These are phyloP conservation scores for Lichenostomus cassidix DNA, from an alignment of 2,113 vertebrate genomes.

Conservation along the genomic window DNA sequence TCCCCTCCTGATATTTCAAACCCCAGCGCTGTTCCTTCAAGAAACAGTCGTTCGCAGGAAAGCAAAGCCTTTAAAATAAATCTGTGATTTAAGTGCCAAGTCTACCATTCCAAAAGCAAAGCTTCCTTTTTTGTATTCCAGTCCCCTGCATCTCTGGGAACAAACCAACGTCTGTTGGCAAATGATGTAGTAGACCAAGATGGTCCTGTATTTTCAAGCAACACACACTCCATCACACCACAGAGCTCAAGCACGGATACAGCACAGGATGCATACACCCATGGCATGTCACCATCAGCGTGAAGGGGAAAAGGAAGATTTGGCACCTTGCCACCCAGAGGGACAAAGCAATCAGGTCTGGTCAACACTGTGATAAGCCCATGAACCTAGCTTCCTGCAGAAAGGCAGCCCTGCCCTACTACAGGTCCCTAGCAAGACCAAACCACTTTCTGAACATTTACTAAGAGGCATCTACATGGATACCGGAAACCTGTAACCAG, in stretches of 20 bases:
- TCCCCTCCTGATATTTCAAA: not conserved
- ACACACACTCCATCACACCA: not conserved
- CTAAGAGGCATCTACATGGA: not conserved
- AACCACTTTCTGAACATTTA: not conserved
- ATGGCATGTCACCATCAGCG: not conserved
- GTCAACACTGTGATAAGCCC: not conserved
- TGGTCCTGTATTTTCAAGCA: not conserved
- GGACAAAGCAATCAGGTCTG: not conserved
- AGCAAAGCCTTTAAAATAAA: not conserved
- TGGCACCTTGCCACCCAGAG: not conserved
- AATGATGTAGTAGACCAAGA: not conserved
- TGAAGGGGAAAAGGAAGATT: not conserved
- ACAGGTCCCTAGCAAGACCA: not conserved
- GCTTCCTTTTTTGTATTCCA: not conserved
- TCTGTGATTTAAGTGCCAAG: not conserved
- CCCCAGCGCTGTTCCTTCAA: not conserved
- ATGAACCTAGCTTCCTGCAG: not conserved
- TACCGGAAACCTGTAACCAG: not conserved
- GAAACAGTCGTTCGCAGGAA: rapidly evolving
- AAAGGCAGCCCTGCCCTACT: not conserved
- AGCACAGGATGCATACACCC: not conserved
- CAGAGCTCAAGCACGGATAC: not conserved
- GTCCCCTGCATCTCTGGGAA: not conserved
- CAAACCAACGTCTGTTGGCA: not conserved
- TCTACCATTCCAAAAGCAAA: not conserved